Conservation (phyloP, 2,113 vertebrate species). For the Cairina moschata region DNA sequence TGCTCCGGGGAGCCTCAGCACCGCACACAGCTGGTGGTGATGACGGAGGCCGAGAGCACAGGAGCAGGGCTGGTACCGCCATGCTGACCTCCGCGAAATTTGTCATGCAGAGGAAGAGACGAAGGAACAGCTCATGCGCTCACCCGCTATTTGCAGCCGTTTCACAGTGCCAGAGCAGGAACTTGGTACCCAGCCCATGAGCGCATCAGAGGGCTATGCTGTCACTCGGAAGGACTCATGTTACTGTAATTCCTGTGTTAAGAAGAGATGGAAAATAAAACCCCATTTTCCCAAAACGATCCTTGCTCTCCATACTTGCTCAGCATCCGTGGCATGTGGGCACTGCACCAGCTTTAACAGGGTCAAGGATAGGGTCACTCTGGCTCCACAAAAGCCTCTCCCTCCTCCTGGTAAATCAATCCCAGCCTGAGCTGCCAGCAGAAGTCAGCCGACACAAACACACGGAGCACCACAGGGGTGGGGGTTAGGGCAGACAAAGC, state of each 20-base stretch:
- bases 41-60: background rate
- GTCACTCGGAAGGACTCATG: background rate
- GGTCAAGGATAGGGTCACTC: background rate
- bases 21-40: fast-evolving
- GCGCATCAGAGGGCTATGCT: background rate
- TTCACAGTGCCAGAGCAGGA: background rate
- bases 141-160: background rate
- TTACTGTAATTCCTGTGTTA: background rate
- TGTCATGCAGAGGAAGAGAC: background rate
- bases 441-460: background rate
- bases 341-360: background rate
- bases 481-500: background rate
- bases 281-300: background rate
- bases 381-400: background rate
- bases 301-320: background rate
- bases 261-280: slow-evolving; percentile 42
- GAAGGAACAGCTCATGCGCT: slow-evolving; percentile 7
- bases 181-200: background rate
- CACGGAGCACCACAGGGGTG: fast-evolving
- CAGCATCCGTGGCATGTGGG: background rate
- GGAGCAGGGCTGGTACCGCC: background rate
- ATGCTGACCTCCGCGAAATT: background rate
- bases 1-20: fast-evolving
- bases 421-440: background rate
- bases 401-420: slow-evolving; percentile 15